Evolutionary conservation across 2,888 invertebrate genomes (phyloP).

Genomic region (Spodoptera picta): DNA sequence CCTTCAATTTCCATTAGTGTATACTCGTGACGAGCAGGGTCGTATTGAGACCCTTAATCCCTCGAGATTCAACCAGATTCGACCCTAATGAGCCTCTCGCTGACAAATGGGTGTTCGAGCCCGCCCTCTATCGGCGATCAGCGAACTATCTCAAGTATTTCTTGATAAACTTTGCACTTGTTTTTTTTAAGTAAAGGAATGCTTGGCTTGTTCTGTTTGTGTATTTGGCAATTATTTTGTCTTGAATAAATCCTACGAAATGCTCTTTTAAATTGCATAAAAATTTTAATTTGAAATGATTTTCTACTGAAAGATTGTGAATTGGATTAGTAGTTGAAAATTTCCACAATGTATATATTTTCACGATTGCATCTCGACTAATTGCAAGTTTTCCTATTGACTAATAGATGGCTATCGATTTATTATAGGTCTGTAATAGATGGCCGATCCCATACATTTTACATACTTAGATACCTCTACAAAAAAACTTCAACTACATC

Average conservation of each 20-base stretch:
- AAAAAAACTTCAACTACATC: background rate
- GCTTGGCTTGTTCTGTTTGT: background rate
- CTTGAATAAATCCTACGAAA: no score
- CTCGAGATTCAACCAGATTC: slow-evolving; percentile 79
- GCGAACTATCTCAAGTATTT: slow-evolving; percentile 75
- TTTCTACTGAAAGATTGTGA: no score
- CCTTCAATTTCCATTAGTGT: slow-evolving; percentile 47
- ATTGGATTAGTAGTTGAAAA: no score
- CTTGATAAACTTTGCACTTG: slow-evolving; percentile 62
- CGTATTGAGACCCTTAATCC: slow-evolving; percentile 78
- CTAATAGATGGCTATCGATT: no score
- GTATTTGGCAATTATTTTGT: no score
- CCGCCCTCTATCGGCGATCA: slow-evolving; percentile 85
- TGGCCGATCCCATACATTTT: no score
- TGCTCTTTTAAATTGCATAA: no score
- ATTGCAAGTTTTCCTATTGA: no score
- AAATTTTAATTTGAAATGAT: no score
- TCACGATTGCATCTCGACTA: no score
- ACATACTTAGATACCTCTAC: background rate
- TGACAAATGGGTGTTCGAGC: slow-evolving; percentile 80
- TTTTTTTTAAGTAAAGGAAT: slow-evolving; percentile 11
- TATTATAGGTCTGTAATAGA: no score
- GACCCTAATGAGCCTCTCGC: slow-evolving; percentile 82
- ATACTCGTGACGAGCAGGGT: slow-evolving; percentile 58
- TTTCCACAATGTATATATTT: no score